A percentile compares a stretch with the other conserved stretches of the same genome.
These are phyloP conservation scores for Hapalemur alaotrensis DNA, from an alignment of 2,797 vertebrate genomes.

Conservation along the genomic window DNA sequence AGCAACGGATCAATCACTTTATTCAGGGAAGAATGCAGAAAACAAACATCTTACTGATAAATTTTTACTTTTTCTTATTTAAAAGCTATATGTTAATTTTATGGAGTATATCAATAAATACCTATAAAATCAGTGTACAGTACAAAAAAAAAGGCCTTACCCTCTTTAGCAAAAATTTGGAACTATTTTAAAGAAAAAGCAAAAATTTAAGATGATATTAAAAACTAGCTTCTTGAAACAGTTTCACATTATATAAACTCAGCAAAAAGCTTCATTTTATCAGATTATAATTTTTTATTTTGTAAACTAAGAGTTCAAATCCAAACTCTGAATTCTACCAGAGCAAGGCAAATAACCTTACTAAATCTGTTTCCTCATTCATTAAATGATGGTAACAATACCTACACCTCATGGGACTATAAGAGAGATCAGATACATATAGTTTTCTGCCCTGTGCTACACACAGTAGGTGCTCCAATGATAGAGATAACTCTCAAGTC, in stretches of 20 bases:
- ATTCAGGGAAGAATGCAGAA: not conserved
- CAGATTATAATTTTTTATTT: constrained; percentile 26
- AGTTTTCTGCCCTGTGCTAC: not conserved
- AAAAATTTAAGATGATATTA: constrained; percentile 16
- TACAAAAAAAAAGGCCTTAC: not conserved
- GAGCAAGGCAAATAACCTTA: not conserved
- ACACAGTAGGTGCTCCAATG: not conserved
- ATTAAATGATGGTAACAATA: constrained; percentile 5
- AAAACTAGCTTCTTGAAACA: constrained; percentile 34
- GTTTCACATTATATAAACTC: not conserved
- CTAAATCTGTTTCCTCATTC: not conserved
- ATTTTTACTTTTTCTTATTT: not conserved
- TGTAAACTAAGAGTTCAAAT: not conserved
- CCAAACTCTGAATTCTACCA: not conserved
- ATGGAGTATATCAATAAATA: not conserved
- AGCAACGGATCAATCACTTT: not conserved
- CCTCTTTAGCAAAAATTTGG: not conserved
- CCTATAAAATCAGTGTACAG: not conserved
- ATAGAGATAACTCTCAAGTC: not conserved
- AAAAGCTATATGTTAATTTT: constrained; percentile 26
- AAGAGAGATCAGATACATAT: not conserved
- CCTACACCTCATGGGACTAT: not conserved
- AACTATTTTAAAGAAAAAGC: not conserved
- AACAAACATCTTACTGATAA: not conserved
- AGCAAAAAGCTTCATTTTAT: not conserved